phyloP scores from a whole-genome alignment of 2,888 invertebrate species.

The Morpho deidamia region DNA sequence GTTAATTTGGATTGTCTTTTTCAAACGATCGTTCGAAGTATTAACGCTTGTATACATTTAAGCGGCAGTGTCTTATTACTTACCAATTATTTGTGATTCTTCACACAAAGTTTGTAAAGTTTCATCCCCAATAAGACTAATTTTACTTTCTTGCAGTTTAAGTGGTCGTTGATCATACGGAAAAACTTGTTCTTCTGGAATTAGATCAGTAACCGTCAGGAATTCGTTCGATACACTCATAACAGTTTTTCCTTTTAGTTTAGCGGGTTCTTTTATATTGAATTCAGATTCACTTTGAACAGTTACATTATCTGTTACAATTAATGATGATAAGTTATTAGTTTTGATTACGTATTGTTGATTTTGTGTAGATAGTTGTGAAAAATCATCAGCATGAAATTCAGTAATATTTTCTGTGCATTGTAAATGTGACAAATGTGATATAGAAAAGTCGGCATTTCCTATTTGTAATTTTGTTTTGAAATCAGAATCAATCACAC shows the following conservation, averaged over 20 bases:
- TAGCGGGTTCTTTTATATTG: conserved; percentile 38
- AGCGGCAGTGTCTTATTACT: conserved; percentile 29
- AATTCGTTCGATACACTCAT: conserved; percentile 47
- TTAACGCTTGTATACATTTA: too few species aligned
- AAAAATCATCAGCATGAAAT: conserved; percentile 43
- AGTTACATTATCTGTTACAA: conserved; percentile 54
- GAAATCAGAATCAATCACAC: conserved; percentile 39
- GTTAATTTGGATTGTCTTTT: too few species aligned
- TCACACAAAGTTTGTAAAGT: conserved; percentile 31
- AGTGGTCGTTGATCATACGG: conserved; percentile 38
- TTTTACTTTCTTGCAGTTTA: conserved; percentile 40
- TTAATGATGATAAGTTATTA: conserved; percentile 47
- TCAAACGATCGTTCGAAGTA: too few species aligned
- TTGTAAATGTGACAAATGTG: conserved; percentile 54
- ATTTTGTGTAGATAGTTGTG: conserved; percentile 36
- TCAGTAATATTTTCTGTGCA: conserved; percentile 56
- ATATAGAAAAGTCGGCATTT: conserved; percentile 43
- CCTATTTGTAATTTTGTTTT: conserved; percentile 30
- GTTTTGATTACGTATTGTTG: conserved; percentile 44
- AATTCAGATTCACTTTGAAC: conserved; percentile 60
- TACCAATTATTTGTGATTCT: conserved; percentile 48
- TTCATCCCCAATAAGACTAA: conserved; percentile 34
- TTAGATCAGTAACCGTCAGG: conserved; percentile 48
- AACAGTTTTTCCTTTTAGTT: conserved; percentile 45
- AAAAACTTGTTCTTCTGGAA: conserved; percentile 48